Base-by-base conservation (phyloP, 2,113 vertebrate genomes). In the Diadophis punctatus region DNA sequence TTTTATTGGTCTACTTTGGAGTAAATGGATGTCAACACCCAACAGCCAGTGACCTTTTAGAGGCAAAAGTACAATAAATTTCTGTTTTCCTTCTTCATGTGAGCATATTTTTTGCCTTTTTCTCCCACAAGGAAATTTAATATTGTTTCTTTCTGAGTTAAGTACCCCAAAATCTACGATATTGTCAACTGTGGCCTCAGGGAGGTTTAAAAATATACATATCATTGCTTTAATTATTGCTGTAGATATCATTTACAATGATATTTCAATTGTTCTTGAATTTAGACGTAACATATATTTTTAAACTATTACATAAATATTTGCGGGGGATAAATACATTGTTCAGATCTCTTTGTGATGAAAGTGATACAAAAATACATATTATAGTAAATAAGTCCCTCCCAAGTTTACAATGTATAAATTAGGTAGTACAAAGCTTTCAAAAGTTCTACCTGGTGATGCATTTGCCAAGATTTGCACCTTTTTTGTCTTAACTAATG, bases 1-100 rank as follows among this genome's bases (percentile, higher is more conserved):
- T 99, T 85, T 93, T 99, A 39, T 91, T 98, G 94, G 97, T 98
- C 25, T 99, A 98, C 52, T 96, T 99, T 1, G 98, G 98, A 27
- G 94, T 94, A 0, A 90, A 95, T 0, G 55, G 90, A 0, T 97
- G 95, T 1, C 85, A 96, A 25, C 97, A 95, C 0, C 92, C 97
- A 20, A 0, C 97, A 56, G 12, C 98, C 93, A 93, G 88, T 0
- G 87, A 97, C 48, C 96, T 98, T 7, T 39, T 98, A 52, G 98
- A 98, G 95, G 97, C 97, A 1, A 96, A 94, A 68, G 98, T 97
- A 0, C 98, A 98, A 93, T 99, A 92, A 96, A 86, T 27, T 88
- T 20, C 48, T 88, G 8, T 20, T 39, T 87, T 30, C 46, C 68
- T 63, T 12, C 3, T 23, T 91, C 46, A 20, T 49, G 51, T 34